These are phyloP conservation scores for Conistra vaccinii DNA, from an alignment of 2,888 invertebrate genomes.

Conservation along the genomic window DNA sequence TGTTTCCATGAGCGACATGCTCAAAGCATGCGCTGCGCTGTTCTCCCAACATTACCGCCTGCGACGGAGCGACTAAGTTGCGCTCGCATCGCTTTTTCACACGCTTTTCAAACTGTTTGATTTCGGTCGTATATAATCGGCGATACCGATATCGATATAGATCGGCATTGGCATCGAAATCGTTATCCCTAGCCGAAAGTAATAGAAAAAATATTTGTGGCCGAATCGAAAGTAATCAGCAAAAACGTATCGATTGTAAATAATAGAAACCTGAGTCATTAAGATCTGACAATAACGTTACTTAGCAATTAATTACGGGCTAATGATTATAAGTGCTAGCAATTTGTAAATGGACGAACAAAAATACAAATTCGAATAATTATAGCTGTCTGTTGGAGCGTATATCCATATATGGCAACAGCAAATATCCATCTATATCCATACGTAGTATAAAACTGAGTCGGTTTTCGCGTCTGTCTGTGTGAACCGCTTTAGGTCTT, in stretches of 20 bases:
- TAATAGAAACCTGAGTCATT: conserved; percentile 30
- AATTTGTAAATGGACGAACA: conserved; percentile 37
- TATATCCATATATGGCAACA: conserved; percentile 14
- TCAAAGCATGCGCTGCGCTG: no score
- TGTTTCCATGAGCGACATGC: no score
- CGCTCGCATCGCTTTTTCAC: no score
- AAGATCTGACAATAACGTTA: conserved; percentile 27
- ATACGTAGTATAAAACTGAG: neutral
- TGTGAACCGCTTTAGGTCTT: neutral
- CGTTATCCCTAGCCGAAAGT: no score
- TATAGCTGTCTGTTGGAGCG: conserved; percentile 8
- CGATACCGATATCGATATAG: no score
- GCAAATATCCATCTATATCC: neutral
- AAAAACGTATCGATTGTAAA: conserved; percentile 39
- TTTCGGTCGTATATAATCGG: no score
- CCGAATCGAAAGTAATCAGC: conserved; percentile 20
- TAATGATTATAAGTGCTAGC: conserved; percentile 30
- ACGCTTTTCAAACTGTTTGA: no score
- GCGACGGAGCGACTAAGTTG: no score
- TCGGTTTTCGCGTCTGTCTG: neutral
- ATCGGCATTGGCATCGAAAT: no score
- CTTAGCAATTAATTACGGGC: conserved; percentile 25
- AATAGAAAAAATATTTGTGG: neutral
- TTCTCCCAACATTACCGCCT: no score
- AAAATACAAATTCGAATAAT: conserved; percentile 27